phyloP scores from a whole-genome alignment of 1,140 invertebrate species.

The Thaumatotibia leucotreta region DNA sequence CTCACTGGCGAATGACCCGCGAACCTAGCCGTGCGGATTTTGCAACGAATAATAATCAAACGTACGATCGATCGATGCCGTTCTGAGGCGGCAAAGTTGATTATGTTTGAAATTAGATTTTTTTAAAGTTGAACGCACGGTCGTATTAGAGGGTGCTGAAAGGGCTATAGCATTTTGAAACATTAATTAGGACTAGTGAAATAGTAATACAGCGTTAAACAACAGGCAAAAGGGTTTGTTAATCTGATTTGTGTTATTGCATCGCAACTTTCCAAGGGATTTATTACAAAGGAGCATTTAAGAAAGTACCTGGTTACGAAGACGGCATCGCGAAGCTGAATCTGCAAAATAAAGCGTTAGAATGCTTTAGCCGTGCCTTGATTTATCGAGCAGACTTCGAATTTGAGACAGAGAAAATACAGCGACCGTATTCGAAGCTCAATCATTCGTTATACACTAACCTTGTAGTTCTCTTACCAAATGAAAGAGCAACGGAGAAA shows the following conservation, averaged over 20 bases:
- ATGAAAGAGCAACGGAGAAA: neutral
- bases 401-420: slow-evolving; percentile 32
- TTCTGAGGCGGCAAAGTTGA: too few species aligned
- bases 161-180: slow-evolving; percentile 22
- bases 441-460: neutral
- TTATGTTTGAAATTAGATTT: too few species aligned
- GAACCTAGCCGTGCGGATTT: too few species aligned
- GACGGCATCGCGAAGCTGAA: slow-evolving; percentile 46
- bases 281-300: slow-evolving; percentile 68
- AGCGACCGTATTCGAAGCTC: neutral
- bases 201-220: slow-evolving; percentile 48
- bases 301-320: slow-evolving; percentile 44
- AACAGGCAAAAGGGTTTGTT: slow-evolving; percentile 60
- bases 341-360: slow-evolving; percentile 63
- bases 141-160: too few species aligned
- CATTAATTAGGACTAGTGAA: slow-evolving; percentile 53
- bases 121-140: too few species aligned
- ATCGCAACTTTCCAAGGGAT: slow-evolving; percentile 62
- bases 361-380: slow-evolving; percentile 62
- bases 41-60: too few species aligned
- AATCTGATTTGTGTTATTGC: slow-evolving; percentile 70
- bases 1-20: too few species aligned
- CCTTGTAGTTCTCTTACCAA: neutral
- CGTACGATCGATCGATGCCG: too few species aligned
- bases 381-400: slow-evolving; percentile 57